Base-by-base conservation (phyloP, 2,113 vertebrate species). In the Solea senegalensis region DNA sequence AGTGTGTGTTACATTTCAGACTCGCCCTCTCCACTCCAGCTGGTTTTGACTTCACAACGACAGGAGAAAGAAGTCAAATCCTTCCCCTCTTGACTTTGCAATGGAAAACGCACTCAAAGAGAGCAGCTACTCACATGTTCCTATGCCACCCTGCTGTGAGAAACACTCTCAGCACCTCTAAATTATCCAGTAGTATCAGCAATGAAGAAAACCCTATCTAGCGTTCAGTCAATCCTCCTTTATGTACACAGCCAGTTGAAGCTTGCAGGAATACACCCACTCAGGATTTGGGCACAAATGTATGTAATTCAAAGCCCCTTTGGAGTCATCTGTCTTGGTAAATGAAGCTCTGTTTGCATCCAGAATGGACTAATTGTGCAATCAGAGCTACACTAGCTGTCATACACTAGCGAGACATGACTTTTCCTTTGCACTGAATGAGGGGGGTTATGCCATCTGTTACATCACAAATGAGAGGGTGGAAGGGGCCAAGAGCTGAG, bases 401-500 rank as follows among this genome's bases (percentile, higher is more conserved):
- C 27, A 68, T 81, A 68, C 77, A 21, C 21, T 21, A 83, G 80
- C 78, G 70, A 61, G 73, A 21, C 59, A 63, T 71, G 75, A 82
- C 69, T 85, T 82, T 80, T 65, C 64, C 72, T 78, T 81, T 76
- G 66, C 81, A 85, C 74, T 86, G 85, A 90, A 88, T 86, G 68
- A 83, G 81, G 76, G 81, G 80, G 84, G 82, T 82, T 67, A 80
- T 70, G 86, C 81, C 85, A 84, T 84, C 72, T 81, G 86, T 87
- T 86, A 83, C 89, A 87, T 90, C 77, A 77, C 69, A 74, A 85
- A 74, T 51, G 60, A 80, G 72, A 81, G 80, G 74, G 74, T 71
- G 77, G 61, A 81, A 12, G 52, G 46, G 83, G 83, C 84, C 86
- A 84, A 84, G 68, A 86, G 86, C 83, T 90, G 86, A 90, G 89